Evolutionary conservation across 2,888 invertebrate species (phyloP), one percentile per base, ranked within the genome.

Genomic region (Macaria liturata): DNA sequence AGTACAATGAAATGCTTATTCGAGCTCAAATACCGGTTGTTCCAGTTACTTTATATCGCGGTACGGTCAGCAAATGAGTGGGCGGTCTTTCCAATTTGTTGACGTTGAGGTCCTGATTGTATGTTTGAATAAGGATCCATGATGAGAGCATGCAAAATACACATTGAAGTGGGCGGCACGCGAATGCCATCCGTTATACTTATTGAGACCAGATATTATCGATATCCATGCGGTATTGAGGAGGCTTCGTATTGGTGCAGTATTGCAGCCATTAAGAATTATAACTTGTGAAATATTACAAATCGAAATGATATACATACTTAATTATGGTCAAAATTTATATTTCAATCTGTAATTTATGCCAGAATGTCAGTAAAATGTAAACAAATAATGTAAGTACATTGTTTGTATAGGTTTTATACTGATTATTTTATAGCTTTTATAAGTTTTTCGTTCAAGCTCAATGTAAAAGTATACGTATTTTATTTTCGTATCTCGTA

Each of bases 81-180:
- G 86, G 84, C 80, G 86, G 73, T 62, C 75, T 75, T 77, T 78
- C 74, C 83, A 84, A 85, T 86, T 84, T 84, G 86, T 84, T 83
- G 81, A 82, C 79, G 78, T 81, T 80, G 76, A 74, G 76, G 72
- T 82, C 78, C 83, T 77, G 83, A 84, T 82, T 80, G 81, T 80
- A 78, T 82, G 80, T 84, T 84, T 83, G 77, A 75, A 75, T 71
- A 78, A 75, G 79, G 76, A 75, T 80, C 74, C 75, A 75, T 74
- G 78, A 76, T 77, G 79, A 77, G 74, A 71, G 68, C 69, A 75
- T 72, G 74, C 72, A 69, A 76, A 75, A 72, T 70, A 70, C 67
- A 73, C 70, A 70, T 72, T 71, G 68, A 74, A 68, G 80, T 81
- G 81, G 81, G 80, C 73, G 78, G 77, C 70, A 69, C 68, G 69